phyloP scores from a whole-genome alignment of 2,797 vertebrate species.

The Trichosurus vulpecula region DNA sequence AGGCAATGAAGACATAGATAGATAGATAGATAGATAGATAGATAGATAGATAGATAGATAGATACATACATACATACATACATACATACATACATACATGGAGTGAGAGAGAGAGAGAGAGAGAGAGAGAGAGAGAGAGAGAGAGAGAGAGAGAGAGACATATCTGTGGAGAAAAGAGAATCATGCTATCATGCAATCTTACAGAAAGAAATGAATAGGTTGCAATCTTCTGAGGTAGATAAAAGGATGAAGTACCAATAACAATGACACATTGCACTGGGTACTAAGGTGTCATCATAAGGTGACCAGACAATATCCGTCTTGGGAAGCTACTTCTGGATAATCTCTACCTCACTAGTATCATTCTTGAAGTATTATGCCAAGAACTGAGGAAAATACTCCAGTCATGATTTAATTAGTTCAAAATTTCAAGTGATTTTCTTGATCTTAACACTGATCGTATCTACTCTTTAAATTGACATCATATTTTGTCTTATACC shows the following conservation, averaged over 20 bases:
- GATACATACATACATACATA: no score
- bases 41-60: no score
- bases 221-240: not conserved
- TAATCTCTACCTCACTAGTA: not conserved
- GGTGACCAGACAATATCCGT: not conserved
- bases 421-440: not conserved
- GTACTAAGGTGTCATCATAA: not conserved
- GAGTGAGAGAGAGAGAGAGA: no score
- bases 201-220: not conserved
- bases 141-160: no score
- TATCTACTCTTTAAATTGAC: not conserved
- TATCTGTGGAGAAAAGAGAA: not conserved
- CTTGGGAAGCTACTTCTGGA: not conserved
- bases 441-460: not conserved
- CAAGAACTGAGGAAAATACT: not conserved
- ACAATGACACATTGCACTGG: not conserved
- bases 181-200: not conserved
- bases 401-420: not conserved
- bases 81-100: no score
- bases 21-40: no score
- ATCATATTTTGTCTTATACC: not conserved
- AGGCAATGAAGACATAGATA: no score
- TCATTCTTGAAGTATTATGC: not conserved
- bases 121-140: no score
- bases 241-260: not conserved